Evolutionary conservation across 2,113 vertebrate genomes (phyloP), one percentile per base, ranked within the genome.

Genomic region (Piprites chloris): DNA sequence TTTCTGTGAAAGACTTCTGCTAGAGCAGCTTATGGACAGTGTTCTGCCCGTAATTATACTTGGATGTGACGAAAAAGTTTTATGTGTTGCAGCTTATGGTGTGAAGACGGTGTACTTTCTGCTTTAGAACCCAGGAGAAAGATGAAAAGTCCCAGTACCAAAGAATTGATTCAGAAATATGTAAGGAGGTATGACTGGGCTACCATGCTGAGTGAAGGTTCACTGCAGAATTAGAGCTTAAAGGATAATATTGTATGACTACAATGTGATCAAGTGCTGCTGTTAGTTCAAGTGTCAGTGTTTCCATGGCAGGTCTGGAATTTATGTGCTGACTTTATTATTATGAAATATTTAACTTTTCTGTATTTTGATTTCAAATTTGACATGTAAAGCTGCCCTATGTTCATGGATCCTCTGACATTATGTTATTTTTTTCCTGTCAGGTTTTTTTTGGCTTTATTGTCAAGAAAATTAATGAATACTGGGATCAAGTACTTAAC

Each of bases 301-400:
- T 91, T 95, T 76, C 75, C 19, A 44, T n/a, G 33, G n/a, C 59
- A 92, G 88, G 44, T 66, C 39, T 83, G 44, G 47, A 86, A 82
- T 91, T 88, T 77, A 84, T 92, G 96, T 94, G 10, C 50, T 83
- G 93, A 22, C 19, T 79, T 94, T 75, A 44, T 77, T 89, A n/a
- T 73, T 74, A 80, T 67, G 61, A 92, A 81, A 83, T 87, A 77
- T 37, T 85, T 93, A 81, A 59, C 39, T 94, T 84, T 39, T 63
- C n/a, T 84, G 13, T 84, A 50, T 16, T 68, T 11, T 41, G 59
- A 90, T 33, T 75, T 95, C 47, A 82, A 11, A 79, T 82, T 77
- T 91, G 52, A 63, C 63, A 33, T 37, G 39, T 66, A 75, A 88
- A 94, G 74, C 21, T 89, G 12, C n/a, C 33, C 37, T 74, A 1